phyloP scores from a whole-genome alignment of 2,888 invertebrate genomes.

The Oscheius sp. region DNA sequence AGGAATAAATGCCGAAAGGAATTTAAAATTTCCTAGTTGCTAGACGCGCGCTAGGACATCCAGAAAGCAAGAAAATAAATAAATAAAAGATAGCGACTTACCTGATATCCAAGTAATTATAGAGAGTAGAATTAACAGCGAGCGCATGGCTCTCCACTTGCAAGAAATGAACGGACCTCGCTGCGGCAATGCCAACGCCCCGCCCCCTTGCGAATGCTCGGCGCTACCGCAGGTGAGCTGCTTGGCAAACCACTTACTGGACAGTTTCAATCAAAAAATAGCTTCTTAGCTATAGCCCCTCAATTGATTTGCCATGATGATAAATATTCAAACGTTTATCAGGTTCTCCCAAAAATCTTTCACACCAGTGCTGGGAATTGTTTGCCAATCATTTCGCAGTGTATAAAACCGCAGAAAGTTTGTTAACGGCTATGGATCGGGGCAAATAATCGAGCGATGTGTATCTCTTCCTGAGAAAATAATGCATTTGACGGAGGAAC shows the following conservation, averaged over 20 bases:
- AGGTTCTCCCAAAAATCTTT: background rate
- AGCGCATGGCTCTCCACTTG: constrained; percentile 26
- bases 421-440: too few relatives aligned
- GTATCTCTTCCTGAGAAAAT: too few relatives aligned
- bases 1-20: background rate
- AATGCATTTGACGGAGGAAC: too few relatives aligned
- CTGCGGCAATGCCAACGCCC: constrained; percentile 22
- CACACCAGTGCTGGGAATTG: too few relatives aligned
- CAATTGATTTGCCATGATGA: too few relatives aligned
- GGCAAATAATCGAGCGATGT: too few relatives aligned
- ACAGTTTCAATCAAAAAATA: constrained; percentile 15
- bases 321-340: background rate
- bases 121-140: constrained; percentile 23
- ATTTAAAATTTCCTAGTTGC: background rate
- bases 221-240: constrained; percentile 30
- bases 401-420: too few relatives aligned
- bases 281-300: too few relatives aligned
- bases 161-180: constrained; percentile 26
- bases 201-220: constrained; percentile 14
- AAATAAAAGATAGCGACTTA: background rate
- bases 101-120: constrained; percentile 15
- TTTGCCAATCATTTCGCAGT: background rate
- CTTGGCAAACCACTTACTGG: constrained; percentile 27
- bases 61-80: background rate
- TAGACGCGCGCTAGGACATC: too few relatives aligned